Evolutionary conservation across 2,888 invertebrate genomes (phyloP).

Genomic region (Drosophila gaucha): DNA sequence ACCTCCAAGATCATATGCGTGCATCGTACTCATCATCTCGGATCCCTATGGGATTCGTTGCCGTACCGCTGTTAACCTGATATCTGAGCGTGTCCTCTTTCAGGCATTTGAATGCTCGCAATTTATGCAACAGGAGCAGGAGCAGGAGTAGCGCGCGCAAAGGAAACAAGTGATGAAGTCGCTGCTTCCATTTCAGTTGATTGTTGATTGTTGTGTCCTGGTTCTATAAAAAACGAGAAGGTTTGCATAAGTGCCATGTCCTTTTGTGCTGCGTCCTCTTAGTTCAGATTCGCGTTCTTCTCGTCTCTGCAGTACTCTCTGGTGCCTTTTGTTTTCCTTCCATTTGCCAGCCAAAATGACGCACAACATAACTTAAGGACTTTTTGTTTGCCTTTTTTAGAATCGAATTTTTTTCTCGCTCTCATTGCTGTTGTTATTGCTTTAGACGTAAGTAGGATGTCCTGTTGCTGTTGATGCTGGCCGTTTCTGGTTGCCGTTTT

Average conservation of each 20-base stretch:
- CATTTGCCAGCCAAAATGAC: conserved; percentile 72
- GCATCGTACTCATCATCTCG: conserved; percentile 25
- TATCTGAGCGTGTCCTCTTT: conserved; percentile 71
- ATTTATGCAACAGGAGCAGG: conserved; percentile 70
- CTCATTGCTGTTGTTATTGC: conserved; percentile 26
- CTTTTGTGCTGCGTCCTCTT: conserved; percentile 41
- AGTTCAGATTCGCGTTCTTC: conserved; percentile 36
- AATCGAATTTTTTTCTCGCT: conserved; percentile 46
- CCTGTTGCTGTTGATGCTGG: conserved; percentile 56
- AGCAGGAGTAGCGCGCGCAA: conserved; percentile 62
- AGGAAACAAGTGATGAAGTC: conserved; percentile 84
- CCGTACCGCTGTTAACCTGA: conserved; percentile 72
- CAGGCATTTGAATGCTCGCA: conserved; percentile 54
- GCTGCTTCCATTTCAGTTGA: conserved; percentile 80
- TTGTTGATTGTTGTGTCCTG: conserved; percentile 68
- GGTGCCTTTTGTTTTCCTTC: conserved; percentile 59
- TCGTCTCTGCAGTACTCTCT: conserved; percentile 25
- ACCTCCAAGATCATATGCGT: conserved; percentile 71
- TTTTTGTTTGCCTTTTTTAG: conserved; percentile 83
- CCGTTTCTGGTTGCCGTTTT: conserved; percentile 48
- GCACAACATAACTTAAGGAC: conserved; percentile 83
- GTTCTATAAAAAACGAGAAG: conserved; percentile 15
- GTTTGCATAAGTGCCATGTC: conserved; percentile 70
- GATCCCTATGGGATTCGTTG: conserved; percentile 15
- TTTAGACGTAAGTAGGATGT: conserved; percentile 73